Conservation (phyloP, 2,797 vertebrate genomes). For the Bufotes viridis region DNA sequence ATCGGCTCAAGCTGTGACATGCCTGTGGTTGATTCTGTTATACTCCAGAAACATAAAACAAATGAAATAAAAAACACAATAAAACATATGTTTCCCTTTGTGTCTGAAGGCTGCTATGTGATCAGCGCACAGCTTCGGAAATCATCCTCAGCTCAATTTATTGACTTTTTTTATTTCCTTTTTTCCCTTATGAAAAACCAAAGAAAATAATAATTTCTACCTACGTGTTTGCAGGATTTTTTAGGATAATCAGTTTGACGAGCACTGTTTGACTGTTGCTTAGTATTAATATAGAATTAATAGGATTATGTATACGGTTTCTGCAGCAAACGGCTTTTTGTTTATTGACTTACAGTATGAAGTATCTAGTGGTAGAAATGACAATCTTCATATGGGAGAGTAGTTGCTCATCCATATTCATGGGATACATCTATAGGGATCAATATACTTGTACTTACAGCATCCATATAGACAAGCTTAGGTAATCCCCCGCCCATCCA, state of each 20-base stretch:
- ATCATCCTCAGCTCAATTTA: neutral
- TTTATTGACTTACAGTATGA: neutral
- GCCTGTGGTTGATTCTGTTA: conserved; percentile 45
- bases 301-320: neutral
- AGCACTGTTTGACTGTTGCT: neutral
- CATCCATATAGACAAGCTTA: neutral
- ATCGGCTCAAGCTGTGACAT: conserved; percentile 63
- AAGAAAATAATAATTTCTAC: neutral
- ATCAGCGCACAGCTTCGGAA: neutral
- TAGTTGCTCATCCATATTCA: conserved; percentile 9
- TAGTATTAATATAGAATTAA: neutral
- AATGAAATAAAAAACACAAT: conserved; percentile 17
- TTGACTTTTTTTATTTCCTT: neutral
- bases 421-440: neutral
- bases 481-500: neutral
- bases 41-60: conserved; percentile 34
- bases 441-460: neutral
- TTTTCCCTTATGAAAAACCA: neutral
- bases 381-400: neutral
- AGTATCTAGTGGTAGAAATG: neutral
- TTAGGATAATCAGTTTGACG: neutral
- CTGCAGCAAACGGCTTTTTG: neutral
- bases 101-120: neutral
- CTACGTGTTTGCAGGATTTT: conserved; percentile 6
- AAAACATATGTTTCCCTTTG: conserved; percentile 25